Evolutionary conservation across 2,113 vertebrate genomes (phyloP).

Genomic region (Okapia johnstoni): DNA sequence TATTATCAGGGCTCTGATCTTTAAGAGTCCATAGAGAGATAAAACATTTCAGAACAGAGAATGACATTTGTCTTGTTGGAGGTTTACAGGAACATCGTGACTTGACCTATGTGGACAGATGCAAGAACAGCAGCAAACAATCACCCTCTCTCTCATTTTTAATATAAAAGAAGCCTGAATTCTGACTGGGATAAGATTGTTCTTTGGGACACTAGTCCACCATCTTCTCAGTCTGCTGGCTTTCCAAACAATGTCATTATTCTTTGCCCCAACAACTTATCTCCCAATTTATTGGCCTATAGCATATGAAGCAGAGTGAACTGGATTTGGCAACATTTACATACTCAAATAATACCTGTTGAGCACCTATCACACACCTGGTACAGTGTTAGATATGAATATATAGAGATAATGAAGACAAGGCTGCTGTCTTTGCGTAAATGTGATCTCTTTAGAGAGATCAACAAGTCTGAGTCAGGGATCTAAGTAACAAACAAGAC

Average conservation of each 20-base stretch:
- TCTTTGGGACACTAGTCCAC: neutral
- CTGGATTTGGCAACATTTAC: neutral
- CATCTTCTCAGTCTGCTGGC: neutral
- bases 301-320: neutral
- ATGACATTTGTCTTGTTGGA: neutral
- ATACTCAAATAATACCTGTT: neutral
- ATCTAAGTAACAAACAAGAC: neutral
- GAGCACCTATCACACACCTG: fast-evolving
- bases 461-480: neutral
- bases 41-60: neutral
- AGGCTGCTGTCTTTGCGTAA: neutral
- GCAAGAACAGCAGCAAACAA: neutral
- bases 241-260: neutral
- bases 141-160: neutral
- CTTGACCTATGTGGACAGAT: neutral
- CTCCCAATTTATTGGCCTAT: neutral
- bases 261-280: no score
- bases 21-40: neutral
- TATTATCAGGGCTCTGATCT: neutral
- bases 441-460: neutral
- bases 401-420: neutral
- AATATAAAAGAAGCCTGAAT: neutral
- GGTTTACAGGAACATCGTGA: neutral
- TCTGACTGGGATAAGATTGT: neutral
- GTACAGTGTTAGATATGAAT: neutral